Conservation (phyloP, 2,797 vertebrate genomes). For the Lepidocolaptes lacrymiger region DNA sequence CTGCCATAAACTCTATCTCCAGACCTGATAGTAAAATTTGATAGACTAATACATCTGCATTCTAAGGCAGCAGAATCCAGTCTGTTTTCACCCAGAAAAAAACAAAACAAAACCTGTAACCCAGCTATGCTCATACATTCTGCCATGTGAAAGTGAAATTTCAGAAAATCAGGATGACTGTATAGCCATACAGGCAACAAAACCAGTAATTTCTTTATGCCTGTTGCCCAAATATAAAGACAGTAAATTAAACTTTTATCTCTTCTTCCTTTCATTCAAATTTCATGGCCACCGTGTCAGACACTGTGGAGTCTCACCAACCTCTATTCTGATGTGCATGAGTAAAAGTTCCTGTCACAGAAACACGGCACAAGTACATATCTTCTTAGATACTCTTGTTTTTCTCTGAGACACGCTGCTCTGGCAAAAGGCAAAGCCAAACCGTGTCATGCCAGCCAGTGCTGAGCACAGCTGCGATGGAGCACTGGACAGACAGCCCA, state of each 20-base stretch:
- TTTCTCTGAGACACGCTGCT: neutral
- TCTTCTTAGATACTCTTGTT: neutral
- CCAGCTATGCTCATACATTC: neutral
- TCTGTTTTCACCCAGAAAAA: neutral
- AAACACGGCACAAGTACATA: fast-evolving
- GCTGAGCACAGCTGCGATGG: fast-evolving
- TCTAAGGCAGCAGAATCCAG: neutral
- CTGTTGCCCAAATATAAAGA: neutral
- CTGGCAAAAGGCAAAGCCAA: neutral
- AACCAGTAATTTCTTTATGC: neutral
- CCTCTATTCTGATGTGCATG: neutral
- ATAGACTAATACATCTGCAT: neutral
- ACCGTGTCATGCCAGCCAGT: fast-evolving
- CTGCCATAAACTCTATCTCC: slow-evolving; percentile 4
- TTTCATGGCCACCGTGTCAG: neutral
- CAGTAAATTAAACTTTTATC: neutral
- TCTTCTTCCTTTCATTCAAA: neutral
- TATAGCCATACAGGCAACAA: neutral
- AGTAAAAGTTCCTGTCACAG: neutral
- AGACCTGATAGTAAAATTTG: slow-evolving; percentile 32
- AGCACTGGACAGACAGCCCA: neutral
- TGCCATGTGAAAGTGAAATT: neutral
- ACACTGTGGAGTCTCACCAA: neutral
- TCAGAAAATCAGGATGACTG: neutral
- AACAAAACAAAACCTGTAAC: neutral